phyloP scores from a whole-genome alignment of 2,113 vertebrate species.

The Tringa solitaria region DNA sequence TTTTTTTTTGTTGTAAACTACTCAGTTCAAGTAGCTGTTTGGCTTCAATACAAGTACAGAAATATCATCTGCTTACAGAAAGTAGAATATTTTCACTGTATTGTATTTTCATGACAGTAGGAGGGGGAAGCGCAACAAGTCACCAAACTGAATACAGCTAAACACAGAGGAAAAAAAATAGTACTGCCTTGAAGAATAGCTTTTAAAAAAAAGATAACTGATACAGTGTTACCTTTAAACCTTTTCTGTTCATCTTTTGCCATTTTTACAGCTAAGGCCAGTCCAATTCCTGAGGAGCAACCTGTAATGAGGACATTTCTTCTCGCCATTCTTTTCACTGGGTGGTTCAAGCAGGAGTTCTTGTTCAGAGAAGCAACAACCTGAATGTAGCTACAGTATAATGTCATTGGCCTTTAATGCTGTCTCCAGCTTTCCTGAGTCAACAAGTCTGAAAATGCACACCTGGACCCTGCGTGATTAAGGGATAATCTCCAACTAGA shows the following conservation, averaged over 20 bases:
- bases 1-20: neutral
- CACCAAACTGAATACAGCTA: neutral
- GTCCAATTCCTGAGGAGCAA: conserved; percentile 86
- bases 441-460: conserved; percentile 55
- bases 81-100: neutral
- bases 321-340: conserved; percentile 71
- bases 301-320: conserved; percentile 87
- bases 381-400: neutral
- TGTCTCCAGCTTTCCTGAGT: conserved; percentile 51
- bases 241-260: conserved; percentile 86
- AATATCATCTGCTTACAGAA: neutral
- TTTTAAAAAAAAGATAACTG: neutral
- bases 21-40: neutral
- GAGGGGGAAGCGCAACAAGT: neutral
- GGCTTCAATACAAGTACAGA: neutral
- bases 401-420: conserved; percentile 13
- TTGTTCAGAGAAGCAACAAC: neutral
- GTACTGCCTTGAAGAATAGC: neutral
- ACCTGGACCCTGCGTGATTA: conserved; percentile 55
- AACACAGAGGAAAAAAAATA: neutral
- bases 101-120: neutral
- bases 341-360: neutral
- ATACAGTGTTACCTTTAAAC: conserved; percentile 81
- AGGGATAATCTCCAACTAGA: conserved; percentile 63
- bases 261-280: conserved; percentile 81